These are phyloP conservation scores for Carterocephalus palaemon DNA, from an alignment of 2,888 invertebrate species.

Conservation along the genomic window DNA sequence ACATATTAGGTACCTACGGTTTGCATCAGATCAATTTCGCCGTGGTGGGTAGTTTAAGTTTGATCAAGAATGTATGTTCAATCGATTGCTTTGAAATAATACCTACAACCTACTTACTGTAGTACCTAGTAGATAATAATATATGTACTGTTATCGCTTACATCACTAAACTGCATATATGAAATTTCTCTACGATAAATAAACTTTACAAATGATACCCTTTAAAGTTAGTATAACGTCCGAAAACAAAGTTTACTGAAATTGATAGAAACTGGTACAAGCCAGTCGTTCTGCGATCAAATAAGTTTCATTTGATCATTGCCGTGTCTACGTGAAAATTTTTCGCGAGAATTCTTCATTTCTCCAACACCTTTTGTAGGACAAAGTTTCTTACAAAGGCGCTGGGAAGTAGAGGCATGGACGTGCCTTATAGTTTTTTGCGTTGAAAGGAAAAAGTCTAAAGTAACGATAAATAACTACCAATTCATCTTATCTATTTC, in stretches of 20 bases:
- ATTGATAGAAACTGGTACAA: slow-evolving; percentile 3
- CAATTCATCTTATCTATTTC: not conserved
- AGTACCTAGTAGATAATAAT: too few relatives aligned
- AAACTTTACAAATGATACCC: too few relatives aligned
- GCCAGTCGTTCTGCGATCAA: slow-evolving; percentile 3
- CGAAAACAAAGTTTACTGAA: slow-evolving; percentile 2
- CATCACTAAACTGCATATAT: too few relatives aligned
- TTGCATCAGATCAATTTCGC: slow-evolving; percentile 7
- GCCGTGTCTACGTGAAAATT: slow-evolving; percentile 10
- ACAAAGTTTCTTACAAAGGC: slow-evolving; percentile 13
- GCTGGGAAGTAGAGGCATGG: not conserved
- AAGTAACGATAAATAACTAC: not conserved
- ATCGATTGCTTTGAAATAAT: slow-evolving; percentile 10
- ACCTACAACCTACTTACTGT: too few relatives aligned
- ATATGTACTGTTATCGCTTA: too few relatives aligned
- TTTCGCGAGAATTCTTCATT: slow-evolving; percentile 7
- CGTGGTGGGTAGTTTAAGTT: slow-evolving; percentile 18
- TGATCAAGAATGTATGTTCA: slow-evolving; percentile 11
- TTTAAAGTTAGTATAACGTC: not conserved
- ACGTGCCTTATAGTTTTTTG: slow-evolving; percentile 8
- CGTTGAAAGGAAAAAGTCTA: not conserved
- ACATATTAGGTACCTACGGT: slow-evolving; percentile 22
- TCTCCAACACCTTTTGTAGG: slow-evolving; percentile 6
- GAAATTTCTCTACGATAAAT: too few relatives aligned
- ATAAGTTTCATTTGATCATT: slow-evolving; percentile 16